These are phyloP conservation scores for Melanotaenia nigrans DNA, from an alignment of 2,797 vertebrate species.

Conservation along the genomic window DNA sequence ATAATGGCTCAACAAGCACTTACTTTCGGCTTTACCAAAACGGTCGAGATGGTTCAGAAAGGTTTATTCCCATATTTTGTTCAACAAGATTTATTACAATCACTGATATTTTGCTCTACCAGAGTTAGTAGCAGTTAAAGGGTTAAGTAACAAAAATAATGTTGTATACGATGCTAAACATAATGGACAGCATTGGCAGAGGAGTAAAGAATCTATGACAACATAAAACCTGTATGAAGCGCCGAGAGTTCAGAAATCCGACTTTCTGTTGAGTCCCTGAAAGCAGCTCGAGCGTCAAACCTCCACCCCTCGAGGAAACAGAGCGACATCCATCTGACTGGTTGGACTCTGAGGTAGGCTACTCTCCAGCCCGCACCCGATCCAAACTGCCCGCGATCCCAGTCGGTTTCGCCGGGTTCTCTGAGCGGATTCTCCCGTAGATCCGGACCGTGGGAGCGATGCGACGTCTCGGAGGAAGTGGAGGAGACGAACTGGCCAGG, in stretches of 20 bases:
- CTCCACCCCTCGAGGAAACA: conserved; percentile 59
- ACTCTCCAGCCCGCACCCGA: neutral
- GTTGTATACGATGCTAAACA: too few species aligned
- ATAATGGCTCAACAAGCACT: too few species aligned
- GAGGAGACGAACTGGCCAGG: conserved; percentile 63
- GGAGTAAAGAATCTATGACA: too few species aligned
- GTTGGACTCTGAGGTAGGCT: conserved; percentile 4
- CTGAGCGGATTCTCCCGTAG: conserved; percentile 32
- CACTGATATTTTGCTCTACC: too few species aligned
- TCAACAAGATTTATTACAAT: too few species aligned
- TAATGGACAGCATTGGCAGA: too few species aligned
- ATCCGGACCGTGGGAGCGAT: conserved; percentile 66
- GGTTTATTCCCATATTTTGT: too few species aligned
- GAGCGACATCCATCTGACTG: conserved; percentile 53
- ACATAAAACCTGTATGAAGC: neutral
- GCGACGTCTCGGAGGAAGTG: conserved; percentile 71
- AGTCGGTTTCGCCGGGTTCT: conserved; percentile 22
- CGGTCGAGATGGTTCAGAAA: too few species aligned
- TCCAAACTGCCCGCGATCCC: too few species aligned
- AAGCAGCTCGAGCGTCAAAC: conserved; percentile 44
- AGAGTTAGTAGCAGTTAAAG: too few species aligned
- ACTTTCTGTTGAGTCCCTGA: conserved; percentile 37
- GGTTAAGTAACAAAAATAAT: too few species aligned
- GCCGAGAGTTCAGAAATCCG: neutral
- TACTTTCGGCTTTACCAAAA: too few species aligned